phyloP scores from a whole-genome alignment of 2,888 invertebrate species.

The Pseudococcus viburni region DNA sequence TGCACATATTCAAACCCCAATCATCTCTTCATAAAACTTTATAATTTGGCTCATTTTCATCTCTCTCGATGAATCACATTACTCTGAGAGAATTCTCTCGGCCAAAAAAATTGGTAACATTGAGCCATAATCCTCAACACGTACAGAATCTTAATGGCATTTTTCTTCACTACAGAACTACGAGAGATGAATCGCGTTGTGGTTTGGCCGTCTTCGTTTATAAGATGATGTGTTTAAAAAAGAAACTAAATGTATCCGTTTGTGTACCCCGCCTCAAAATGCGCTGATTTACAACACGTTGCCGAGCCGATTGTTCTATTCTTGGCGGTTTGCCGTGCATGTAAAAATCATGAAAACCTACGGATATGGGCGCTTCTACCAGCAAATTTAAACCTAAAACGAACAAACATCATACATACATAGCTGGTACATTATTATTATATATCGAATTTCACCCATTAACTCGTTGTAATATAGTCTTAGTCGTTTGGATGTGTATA shows the following conservation, averaged over 20 bases:
- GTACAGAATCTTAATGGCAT: slow-evolving; percentile 6
- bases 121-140: background rate
- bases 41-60: background rate
- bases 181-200: slow-evolving; percentile 60
- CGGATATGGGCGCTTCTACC: slow-evolving; percentile 64
- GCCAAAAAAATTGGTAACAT: slow-evolving; percentile 30
- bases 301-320: slow-evolving; percentile 61
- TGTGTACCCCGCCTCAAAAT: slow-evolving; percentile 51
- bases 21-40: background rate
- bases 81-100: background rate
- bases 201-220: slow-evolving; percentile 19
- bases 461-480: background rate
- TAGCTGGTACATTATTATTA: slow-evolving; percentile 62
- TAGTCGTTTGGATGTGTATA: background rate
- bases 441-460: slow-evolving; percentile 33
- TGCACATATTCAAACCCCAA: background rate
- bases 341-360: slow-evolving; percentile 62
- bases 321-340: slow-evolving; percentile 58
- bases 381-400: slow-evolving; percentile 64
- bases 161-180: slow-evolving; percentile 20
- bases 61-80: background rate
- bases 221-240: slow-evolving; percentile 59
- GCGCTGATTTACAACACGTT: slow-evolving; percentile 55
- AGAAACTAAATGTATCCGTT: slow-evolving; percentile 60
- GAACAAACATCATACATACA: slow-evolving; percentile 62